Conservation (phyloP, 2,113 vertebrate genomes). For the Apteryx owenii region DNA sequence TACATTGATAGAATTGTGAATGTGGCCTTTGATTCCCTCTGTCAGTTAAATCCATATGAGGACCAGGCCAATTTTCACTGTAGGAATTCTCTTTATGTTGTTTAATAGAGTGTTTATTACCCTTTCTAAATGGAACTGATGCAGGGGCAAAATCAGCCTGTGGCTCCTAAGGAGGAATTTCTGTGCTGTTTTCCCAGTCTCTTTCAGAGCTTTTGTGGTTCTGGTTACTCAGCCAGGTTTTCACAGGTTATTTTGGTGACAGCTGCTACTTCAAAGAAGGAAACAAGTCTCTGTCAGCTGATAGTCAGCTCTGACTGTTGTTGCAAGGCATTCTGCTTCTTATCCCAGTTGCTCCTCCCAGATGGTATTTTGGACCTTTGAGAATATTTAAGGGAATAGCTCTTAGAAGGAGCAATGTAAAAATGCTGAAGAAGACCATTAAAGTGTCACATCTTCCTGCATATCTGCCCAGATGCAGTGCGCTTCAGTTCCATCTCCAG, state of each 20-base stretch:
- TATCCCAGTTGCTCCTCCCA: background rate
- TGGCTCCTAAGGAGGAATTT: background rate
- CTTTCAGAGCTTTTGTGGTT: background rate
- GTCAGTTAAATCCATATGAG: background rate
- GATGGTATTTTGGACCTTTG: background rate
- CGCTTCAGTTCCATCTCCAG: background rate
- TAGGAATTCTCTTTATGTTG: background rate
- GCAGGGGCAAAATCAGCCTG: background rate
- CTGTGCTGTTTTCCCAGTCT: background rate
- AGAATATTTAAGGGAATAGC: background rate
- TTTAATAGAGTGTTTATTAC: background rate
- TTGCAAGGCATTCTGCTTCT: background rate
- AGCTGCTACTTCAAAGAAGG: background rate
- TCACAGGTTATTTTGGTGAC: background rate
- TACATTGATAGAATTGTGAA: background rate
- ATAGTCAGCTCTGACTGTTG: accelerated
- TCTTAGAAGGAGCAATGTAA: background rate
- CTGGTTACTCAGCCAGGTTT: background rate
- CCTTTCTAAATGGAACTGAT: background rate
- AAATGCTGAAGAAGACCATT: background rate
- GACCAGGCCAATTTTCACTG: no score
- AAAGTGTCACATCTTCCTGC: background rate
- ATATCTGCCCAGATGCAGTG: background rate
- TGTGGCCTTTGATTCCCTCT: background rate
- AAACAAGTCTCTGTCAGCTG: background rate